Evolutionary conservation across 2,797 vertebrate species (phyloP).

Genomic region (Ambastaia sidthimunki): DNA sequence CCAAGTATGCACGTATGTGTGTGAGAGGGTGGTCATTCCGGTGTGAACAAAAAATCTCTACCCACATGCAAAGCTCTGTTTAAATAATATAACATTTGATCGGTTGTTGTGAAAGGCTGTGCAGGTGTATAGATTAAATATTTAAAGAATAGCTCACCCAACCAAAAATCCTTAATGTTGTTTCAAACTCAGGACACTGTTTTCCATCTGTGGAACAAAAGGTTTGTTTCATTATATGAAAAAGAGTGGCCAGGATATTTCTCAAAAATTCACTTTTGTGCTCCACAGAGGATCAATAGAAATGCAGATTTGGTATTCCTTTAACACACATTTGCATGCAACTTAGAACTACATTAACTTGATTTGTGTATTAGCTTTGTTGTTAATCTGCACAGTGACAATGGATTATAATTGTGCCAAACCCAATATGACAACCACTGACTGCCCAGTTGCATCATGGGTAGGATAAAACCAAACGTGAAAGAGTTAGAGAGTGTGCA

Average conservation of each 20-base stretch:
- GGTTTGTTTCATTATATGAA: no score
- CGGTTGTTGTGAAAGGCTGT: background rate
- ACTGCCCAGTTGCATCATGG: conserved; percentile 12
- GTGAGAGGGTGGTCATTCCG: conserved; percentile 25
- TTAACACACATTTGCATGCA: no score
- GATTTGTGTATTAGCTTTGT: background rate
- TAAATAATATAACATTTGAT: background rate
- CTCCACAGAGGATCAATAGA: no score
- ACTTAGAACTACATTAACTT: background rate
- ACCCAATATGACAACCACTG: background rate
- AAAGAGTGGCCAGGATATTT: no score
- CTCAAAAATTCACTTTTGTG: no score
- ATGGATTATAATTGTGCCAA: background rate
- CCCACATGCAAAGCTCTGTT: background rate
- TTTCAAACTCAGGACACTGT: no score
- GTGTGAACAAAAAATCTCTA: background rate
- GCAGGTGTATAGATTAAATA: no score
- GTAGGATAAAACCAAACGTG: conserved; percentile 22
- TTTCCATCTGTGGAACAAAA: no score
- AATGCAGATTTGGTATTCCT: no score
- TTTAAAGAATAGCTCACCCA: background rate
- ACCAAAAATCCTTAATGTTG: no score
- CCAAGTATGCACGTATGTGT: conserved; percentile 34
- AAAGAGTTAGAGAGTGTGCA: conserved; percentile 34
- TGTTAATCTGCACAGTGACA: background rate